A percentile compares a stretch with the other conserved stretches of the same genome.
These are phyloP conservation scores for Microhierax caerulescens DNA, from an alignment of 2,797 vertebrate genomes.

Conservation along the genomic window DNA sequence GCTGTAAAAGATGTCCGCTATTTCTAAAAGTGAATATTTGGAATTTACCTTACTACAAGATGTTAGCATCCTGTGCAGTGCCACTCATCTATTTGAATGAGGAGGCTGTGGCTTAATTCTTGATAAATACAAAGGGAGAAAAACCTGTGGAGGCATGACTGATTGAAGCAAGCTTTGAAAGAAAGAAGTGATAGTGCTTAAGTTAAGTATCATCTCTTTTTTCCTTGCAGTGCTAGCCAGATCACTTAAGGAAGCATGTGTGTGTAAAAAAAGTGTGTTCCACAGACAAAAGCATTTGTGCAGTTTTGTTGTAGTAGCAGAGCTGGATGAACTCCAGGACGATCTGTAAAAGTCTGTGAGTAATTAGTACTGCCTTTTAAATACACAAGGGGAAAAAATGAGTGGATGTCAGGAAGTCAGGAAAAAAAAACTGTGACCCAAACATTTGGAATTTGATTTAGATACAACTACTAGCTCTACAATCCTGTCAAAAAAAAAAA, in stretches of 20 bases:
- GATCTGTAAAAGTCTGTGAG: neutral
- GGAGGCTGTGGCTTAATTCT: neutral
- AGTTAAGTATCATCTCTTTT: neutral
- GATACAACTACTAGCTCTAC: neutral
- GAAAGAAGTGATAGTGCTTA: neutral
- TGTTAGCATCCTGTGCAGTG: neutral
- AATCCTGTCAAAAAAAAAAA: neutral
- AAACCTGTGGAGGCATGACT: neutral
- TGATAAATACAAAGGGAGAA: neutral
- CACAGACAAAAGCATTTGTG: neutral
- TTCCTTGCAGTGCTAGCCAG: neutral
- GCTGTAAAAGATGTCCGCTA: neutral
- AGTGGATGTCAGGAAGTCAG: neutral
- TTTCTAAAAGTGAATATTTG: neutral
- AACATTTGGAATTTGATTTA: neutral
- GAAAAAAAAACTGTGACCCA: neutral
- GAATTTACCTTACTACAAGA: neutral
- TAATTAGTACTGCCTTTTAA: constrained; percentile 9
- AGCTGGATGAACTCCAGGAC: constrained; percentile 28
- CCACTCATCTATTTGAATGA: neutral
- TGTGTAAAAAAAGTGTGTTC: neutral
- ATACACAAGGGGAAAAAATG: neutral
- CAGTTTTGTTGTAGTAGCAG: constrained; percentile 4
- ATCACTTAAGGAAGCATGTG: neutral
- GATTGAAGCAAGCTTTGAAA: neutral